These are phyloP conservation scores for Ariolimax columbianus DNA, from an alignment of 2,888 invertebrate genomes.

Conservation along the genomic window DNA sequence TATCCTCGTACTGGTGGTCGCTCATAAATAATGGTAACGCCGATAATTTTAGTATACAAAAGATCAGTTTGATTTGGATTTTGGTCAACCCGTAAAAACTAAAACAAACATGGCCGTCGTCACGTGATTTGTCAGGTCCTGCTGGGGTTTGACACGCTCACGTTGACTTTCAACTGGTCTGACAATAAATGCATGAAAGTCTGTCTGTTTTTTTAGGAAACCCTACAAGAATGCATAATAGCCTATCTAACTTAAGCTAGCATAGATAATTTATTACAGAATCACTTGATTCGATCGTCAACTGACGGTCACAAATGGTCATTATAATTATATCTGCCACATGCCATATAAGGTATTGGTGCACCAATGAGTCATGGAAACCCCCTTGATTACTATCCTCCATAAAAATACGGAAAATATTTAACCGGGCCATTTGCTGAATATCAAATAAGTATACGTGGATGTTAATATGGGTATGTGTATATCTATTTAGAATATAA, in stretches of 20 bases:
- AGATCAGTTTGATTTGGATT: neutral
- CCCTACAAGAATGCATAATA: neutral
- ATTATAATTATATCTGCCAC: neutral
- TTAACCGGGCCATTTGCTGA: neutral
- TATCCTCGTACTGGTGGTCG: neutral
- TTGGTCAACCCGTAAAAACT: constrained; percentile 9
- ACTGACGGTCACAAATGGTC: neutral
- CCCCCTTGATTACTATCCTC: constrained; percentile 30
- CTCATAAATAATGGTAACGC: constrained; percentile 4
- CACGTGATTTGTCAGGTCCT: constrained; percentile 36
- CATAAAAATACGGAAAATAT: neutral
- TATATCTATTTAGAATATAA: too few relatives aligned
- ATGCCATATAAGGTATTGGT: constrained; percentile 31
- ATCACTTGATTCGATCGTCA: neutral
- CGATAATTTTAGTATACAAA: constrained; percentile 5
- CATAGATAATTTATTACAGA: neutral
- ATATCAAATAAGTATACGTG: neutral
- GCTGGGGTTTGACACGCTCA: neutral
- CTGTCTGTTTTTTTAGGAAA: neutral
- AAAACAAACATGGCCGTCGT: constrained; percentile 42
- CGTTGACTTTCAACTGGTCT: neutral
- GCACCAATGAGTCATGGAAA: constrained; percentile 30
- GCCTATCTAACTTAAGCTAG: neutral
- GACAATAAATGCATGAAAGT: too few relatives aligned
- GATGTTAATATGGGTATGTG: too few relatives aligned